Base-by-base conservation (phyloP, 53 echinoderm and acorn worm species). In the Arbacia lixula region DNA sequence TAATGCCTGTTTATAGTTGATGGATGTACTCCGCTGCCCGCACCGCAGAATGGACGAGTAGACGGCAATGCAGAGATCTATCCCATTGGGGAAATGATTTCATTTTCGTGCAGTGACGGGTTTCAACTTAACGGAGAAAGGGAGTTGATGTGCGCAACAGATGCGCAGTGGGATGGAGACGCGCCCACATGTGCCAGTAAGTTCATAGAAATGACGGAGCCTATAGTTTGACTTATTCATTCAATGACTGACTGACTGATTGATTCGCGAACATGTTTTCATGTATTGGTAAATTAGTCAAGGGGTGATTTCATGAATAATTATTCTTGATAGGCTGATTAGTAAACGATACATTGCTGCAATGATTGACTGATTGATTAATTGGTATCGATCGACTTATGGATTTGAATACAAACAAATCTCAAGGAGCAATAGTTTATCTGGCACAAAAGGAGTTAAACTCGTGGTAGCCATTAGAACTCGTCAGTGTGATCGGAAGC, bases 141-240 rank as follows among this genome's bases (percentile, higher is more conserved):
- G 4, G 32, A 2, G 22, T 25, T 71, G 3, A 78, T 68, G 5
- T 89, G 89, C 40, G 46, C 39, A 24, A 12, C 1, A 3, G 67
- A 69, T 19, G 79, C 71, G 2, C 33, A 43, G 8, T 89, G 89
- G 89, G 69, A 77, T 32, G 43, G 58, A 11, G 40, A 19, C 29
- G 37, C 79, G 26, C 89, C 89, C 1, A 38, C 36, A 9, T 89
- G 89, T 11, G 61, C 84, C 55, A 3, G 88, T 88, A 12, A 72
- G 72, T 71, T 22, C 9, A n/a, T n/a, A 3, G 0, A 16, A 31
- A 19, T 29, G 26, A 35, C 12, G 26, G n/a, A n/a, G n/a, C n/a
- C n/a, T n/a, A 46, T 46, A 46, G 46, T 46, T 46, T 46, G 46
- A 46, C 14, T 46, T 8, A 46, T 46, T 46, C 8, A 46, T 46